Conservation (phyloP, 2,888 invertebrate genomes). For the Cerceris rybyensis region DNA sequence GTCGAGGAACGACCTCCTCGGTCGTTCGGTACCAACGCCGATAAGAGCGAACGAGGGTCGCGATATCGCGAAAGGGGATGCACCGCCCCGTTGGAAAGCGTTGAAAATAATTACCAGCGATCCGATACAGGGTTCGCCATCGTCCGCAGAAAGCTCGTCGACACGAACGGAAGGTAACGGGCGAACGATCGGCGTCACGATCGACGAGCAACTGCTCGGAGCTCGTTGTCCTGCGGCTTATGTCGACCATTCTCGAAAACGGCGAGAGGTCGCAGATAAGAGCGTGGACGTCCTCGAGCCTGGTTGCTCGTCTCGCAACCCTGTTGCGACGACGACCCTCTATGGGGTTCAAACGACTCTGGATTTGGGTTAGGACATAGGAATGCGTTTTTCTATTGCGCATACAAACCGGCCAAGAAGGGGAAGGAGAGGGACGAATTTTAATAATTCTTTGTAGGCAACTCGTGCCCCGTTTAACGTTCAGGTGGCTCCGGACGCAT, state of each 20-base stretch:
- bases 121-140: conserved; percentile 54
- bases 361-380: too few species aligned
- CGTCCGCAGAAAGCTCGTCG: conserved; percentile 14
- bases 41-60: neutral
- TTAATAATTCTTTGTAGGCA: conserved; percentile 45
- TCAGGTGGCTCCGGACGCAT: conserved; percentile 31
- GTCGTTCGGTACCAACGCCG: neutral
- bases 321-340: too few species aligned
- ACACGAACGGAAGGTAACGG: conserved; percentile 19
- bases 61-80: conserved; percentile 7
- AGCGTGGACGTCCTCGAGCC: conserved; percentile 32
- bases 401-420: neutral
- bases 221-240: conserved; percentile 52
- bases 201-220: conserved; percentile 38
- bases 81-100: neutral
- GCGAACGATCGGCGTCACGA: conserved; percentile 36
- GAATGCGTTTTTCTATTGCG: neutral
- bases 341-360: too few species aligned
- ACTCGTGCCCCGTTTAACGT: conserved; percentile 40
- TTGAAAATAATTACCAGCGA: conserved; percentile 67
- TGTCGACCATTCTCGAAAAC: conserved; percentile 32
- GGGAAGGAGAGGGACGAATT: too few species aligned
- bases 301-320: conserved; percentile 8
- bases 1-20: too few species aligned
- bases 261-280: conserved; percentile 42